Base-by-base conservation (phyloP, 2,888 invertebrate genomes). In the Erebia palarica region DNA sequence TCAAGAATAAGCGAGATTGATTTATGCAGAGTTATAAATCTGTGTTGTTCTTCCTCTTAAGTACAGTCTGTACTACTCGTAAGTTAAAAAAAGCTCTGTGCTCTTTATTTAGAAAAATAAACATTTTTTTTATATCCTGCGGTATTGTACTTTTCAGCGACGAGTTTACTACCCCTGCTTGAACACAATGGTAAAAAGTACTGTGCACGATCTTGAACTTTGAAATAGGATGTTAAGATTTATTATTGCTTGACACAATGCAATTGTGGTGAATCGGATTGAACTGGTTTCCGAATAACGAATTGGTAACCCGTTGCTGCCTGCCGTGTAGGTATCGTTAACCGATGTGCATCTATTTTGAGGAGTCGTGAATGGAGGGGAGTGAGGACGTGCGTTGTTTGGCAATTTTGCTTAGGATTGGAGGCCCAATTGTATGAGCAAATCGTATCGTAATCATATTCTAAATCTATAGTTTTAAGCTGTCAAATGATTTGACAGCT, bases 281-380 rank as follows among this genome's bases (percentile, higher is more conserved):
- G 68, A 80, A 80, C 82, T 78, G 80, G 81, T 79, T 36, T 79
- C 59, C 75, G 71, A 80, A 77, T 77, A 76, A 76, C 77, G 75
- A 77, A 80, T 78, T 78, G 73, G 76, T 70, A 78, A 78, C 77
- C 77, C 76, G 80, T 76, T 75, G 70, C 58, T 51, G 57, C 21
- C 21, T 49, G 49, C 55, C 55, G 3, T 55, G 55, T 9, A n/a
- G n/a, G n/a, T n/a, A 55, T 10, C 55, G 7, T 18, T 10, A 55
- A 18, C 55, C 47, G 47, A 21, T 21, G 18, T 14, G 47, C 36
- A 59, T 60, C 60, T 60, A 60, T 60, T 60, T 60, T 10, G 18
- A 47, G 14, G 47, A 13, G 13, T 7, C 18, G 14, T 18, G 49
- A 2, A 21, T 47, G 44, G 47, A 16, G 10, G 16, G 36, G 36